Base-by-base conservation (phyloP, 1,140 invertebrate genomes). In the Aphis craccivora region DNA sequence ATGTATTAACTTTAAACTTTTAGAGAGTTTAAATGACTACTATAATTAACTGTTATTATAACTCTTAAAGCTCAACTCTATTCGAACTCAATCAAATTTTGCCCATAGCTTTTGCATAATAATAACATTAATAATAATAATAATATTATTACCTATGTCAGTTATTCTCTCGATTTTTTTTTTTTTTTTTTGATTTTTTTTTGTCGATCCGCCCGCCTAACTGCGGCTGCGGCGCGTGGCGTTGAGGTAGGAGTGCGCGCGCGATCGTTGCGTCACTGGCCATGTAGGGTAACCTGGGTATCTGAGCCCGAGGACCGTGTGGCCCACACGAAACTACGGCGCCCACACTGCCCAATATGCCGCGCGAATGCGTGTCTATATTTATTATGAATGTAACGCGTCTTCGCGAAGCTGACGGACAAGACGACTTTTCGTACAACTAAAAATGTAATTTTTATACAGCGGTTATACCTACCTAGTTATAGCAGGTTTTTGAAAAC, bases 221-320 rank as follows among this genome's bases (percentile, higher is more conserved):
- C 25, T 18, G 22, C 53, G 14, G 53, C 22, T 22, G 60, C 30
- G 35, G 2, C 37, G 30, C 6, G 8, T 20, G 48, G 35, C 40
- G 91, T 93, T 93, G 91, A 93, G 91, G 91, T 93, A 93, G 91
- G 91, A 93, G 90, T 92, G 60, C 25, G 55, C 40, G 48, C 45
- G 91, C 45, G 25, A n/a, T 14, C 30, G 81, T 93, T 93, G 91
- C 91, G 91, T 93, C 91, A 93, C 76, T 93, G 81, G n/a, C 91
- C 91, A 93, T 93, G 91, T 93, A 93, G 81, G 91, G 91, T 93
- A 93, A 93, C 91, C 81, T 37, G 91, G 48, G 91, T 48, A 93
- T 84, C 91, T 23, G 91, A 92, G 91, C 91, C 76, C 76, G 91
- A 93, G 91, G 91, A 93, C 76, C 91, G 81, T 48, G 89, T 93